Evolutionary conservation across 2,888 invertebrate species (phyloP).

Genomic region (Baccha elongata): DNA sequence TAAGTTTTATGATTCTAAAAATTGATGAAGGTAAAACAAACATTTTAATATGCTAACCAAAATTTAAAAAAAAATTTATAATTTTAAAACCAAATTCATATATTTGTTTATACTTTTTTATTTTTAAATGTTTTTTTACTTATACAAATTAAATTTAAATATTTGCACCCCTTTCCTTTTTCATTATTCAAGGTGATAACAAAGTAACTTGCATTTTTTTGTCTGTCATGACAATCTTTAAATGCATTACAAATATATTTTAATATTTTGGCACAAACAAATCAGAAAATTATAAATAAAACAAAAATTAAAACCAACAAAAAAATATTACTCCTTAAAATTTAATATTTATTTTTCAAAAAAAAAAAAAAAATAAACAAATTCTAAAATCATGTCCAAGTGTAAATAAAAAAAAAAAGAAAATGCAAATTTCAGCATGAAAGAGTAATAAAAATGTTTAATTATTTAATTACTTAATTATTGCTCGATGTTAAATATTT

Average conservation of each 20-base stretch:
- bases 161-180: too few relatives aligned
- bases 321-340: background rate
- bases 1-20: too few relatives aligned
- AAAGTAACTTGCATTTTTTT: background rate
- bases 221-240: background rate
- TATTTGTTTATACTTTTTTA: too few relatives aligned
- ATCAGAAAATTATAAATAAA: background rate
- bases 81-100: too few relatives aligned
- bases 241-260: background rate
- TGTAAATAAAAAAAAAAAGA: background rate
- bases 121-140: too few relatives aligned
- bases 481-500: slow-evolving; percentile 31
- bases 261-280: background rate
- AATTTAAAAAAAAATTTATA: too few relatives aligned
- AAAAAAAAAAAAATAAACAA: background rate
- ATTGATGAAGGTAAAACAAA: too few relatives aligned
- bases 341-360: background rate
- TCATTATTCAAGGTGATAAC: background rate
- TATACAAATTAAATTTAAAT: too few relatives aligned
- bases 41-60: too few relatives aligned
- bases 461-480: slow-evolving; percentile 44
- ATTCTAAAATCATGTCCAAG: slow-evolving; percentile 7
- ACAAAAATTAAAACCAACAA: background rate
- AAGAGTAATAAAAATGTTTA: slow-evolving; percentile 38
- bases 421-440: slow-evolving; percentile 16